These are phyloP conservation scores for Oreochromis tanganicae DNA, from an alignment of 2,113 vertebrate genomes.

Conservation along the genomic window DNA sequence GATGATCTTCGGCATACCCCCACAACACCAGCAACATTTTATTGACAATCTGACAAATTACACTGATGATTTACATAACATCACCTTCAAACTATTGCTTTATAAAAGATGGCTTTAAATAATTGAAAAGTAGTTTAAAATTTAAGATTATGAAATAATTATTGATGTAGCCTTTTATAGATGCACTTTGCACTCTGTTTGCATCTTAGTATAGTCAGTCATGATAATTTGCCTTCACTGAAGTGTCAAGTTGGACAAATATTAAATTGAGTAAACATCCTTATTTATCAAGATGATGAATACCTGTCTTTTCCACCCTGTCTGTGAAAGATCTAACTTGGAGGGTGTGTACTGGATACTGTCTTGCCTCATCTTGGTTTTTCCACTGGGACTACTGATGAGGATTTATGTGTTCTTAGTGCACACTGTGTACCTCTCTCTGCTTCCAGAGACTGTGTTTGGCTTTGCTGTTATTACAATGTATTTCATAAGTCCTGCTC, in stretches of 20 bases:
- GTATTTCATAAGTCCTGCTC: slow-evolving; percentile 19
- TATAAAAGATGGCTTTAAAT: neutral
- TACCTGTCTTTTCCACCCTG: neutral
- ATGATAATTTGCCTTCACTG: neutral
- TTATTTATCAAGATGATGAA: neutral
- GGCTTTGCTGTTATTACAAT: slow-evolving; percentile 5
- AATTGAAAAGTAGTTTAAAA: neutral
- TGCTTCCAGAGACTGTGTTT: neutral
- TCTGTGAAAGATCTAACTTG: neutral
- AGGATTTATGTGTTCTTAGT: neutral
- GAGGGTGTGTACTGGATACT: neutral
- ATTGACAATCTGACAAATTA: neutral
- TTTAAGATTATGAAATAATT: neutral
- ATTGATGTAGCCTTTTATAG: neutral
- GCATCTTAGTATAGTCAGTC: neutral
- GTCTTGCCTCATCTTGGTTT: neutral
- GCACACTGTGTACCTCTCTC: neutral
- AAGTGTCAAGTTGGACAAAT: neutral
- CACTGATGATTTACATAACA: neutral
- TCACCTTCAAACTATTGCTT: neutral
- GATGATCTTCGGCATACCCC: no score
- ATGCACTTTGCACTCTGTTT: neutral
- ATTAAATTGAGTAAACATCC: slow-evolving; percentile 12
- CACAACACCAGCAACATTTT: neutral
- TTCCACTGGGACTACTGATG: neutral